phyloP scores from a whole-genome alignment of 2,888 invertebrate genomes.

The Priocnemis perturbator region DNA sequence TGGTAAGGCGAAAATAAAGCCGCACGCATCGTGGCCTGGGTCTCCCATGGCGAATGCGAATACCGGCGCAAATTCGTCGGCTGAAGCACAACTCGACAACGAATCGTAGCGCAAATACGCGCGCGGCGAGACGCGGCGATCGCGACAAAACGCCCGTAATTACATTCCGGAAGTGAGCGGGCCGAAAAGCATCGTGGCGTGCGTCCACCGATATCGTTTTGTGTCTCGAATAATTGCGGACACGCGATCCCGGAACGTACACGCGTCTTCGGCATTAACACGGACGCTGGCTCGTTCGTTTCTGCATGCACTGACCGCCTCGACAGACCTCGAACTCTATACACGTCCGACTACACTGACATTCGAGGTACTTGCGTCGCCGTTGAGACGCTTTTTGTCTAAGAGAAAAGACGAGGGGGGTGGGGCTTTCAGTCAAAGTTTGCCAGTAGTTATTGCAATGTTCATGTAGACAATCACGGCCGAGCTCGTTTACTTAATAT shows the following conservation, averaged over 20 bases:
- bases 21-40: too few species aligned
- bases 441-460: constrained; percentile 22
- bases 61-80: not conserved
- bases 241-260: constrained; percentile 48
- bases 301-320: too few species aligned
- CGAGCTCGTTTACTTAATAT: constrained; percentile 56
- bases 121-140: constrained; percentile 16
- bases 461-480: constrained; percentile 45
- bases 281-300: too few species aligned
- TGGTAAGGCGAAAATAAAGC: too few species aligned
- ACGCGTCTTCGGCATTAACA: too few species aligned
- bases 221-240: constrained; percentile 55
- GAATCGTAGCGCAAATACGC: constrained; percentile 34
- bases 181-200: constrained; percentile 44
- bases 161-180: constrained; percentile 53
- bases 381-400: too few species aligned
- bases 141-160: constrained; percentile 53
- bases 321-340: too few species aligned
- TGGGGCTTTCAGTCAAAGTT: not conserved
- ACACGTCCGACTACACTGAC: too few species aligned
- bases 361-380: too few species aligned
- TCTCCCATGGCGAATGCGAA: too few species aligned
- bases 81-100: constrained; percentile 31
- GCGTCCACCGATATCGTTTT: constrained; percentile 45
- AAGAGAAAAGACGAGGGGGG: too few species aligned